A percentile compares a stretch with the other conserved stretches of the same genome.
Conservation (phyloP, 1,140 invertebrate genomes). For the Gryon sp. region DNA sequence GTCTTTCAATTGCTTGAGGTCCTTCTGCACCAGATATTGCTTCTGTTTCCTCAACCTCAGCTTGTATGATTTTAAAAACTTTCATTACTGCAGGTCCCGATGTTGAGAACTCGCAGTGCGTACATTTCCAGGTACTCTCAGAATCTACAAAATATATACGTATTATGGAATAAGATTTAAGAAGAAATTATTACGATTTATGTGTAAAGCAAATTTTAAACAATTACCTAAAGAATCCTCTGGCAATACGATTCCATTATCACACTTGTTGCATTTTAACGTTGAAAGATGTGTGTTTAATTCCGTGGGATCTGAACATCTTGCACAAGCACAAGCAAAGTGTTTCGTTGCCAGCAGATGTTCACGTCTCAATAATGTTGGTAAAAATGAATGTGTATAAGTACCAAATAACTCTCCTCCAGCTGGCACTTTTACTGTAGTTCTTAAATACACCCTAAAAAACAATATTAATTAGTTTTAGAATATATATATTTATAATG, state of each 20-base stretch:
- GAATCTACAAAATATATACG: conserved; percentile 76
- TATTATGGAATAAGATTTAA: no score
- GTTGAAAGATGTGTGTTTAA: conserved; percentile 87
- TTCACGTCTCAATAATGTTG: conserved; percentile 85
- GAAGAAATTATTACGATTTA: no score
- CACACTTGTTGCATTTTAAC: conserved; percentile 87
- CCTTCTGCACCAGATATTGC: conserved; percentile 73
- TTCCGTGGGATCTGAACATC: conserved; percentile 88
- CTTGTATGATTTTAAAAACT: conserved; percentile 74
- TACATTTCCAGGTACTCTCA: conserved; percentile 86
- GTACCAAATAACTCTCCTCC: conserved; percentile 84
- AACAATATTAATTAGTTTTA: conserved; percentile 1
- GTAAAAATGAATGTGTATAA: conserved; percentile 88
- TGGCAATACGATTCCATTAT: conserved; percentile 84
- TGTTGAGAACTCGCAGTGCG: conserved; percentile 84
- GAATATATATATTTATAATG: no score
- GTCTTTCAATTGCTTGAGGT: conserved; percentile 82
- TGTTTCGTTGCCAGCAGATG: conserved; percentile 87
- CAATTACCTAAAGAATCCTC: conserved; percentile 85
- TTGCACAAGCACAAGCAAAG: conserved; percentile 86
- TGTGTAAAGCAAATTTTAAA: no score
- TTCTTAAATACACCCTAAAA: conserved; percentile 84
- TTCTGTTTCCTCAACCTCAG: conserved; percentile 74
- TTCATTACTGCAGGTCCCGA: conserved; percentile 80
- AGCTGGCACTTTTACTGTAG: conserved; percentile 83